phyloP scores from a whole-genome alignment of 2,797 vertebrate genomes.

The Gymnoscopelus braueri region DNA sequence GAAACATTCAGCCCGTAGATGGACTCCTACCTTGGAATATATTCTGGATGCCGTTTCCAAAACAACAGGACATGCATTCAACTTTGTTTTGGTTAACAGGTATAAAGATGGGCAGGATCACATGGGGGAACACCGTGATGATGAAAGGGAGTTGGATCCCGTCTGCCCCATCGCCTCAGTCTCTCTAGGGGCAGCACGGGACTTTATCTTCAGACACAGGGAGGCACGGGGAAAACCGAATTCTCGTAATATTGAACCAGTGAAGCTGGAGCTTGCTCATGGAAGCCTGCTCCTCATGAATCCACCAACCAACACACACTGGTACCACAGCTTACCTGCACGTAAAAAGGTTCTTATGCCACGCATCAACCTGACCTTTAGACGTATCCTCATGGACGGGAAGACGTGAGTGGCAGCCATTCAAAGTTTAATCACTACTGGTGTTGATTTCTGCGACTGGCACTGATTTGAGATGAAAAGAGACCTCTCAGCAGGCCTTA shows the following conservation, averaged over 20 bases:
- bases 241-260: constrained; percentile 54
- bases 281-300: constrained; percentile 96
- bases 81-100: constrained; percentile 96
- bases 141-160: constrained; percentile 89
- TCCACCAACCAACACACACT: constrained; percentile 89
- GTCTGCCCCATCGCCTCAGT: constrained; percentile 91
- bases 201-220: constrained; percentile 90
- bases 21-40: constrained; percentile 86
- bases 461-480: too few species aligned
- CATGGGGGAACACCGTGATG: constrained; percentile 93
- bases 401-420: constrained; percentile 32
- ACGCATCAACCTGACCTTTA: constrained; percentile 92
- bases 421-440: neutral
- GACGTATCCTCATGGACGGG: constrained; percentile 73
- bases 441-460: too few species aligned
- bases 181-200: constrained; percentile 89
- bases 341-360: constrained; percentile 85
- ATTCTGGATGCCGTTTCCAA: constrained; percentile 82
- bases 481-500: too few species aligned
- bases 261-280: constrained; percentile 86
- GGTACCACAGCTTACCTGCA: constrained; percentile 94
- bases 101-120: constrained; percentile 94
- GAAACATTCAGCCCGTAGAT: constrained; percentile 83
- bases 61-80: constrained; percentile 88
- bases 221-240: constrained; percentile 77